Evolutionary conservation across 2,113 vertebrate species (phyloP), one percentile per base, ranked within the genome.

Genomic region (Megaptera novaeangliae): DNA sequence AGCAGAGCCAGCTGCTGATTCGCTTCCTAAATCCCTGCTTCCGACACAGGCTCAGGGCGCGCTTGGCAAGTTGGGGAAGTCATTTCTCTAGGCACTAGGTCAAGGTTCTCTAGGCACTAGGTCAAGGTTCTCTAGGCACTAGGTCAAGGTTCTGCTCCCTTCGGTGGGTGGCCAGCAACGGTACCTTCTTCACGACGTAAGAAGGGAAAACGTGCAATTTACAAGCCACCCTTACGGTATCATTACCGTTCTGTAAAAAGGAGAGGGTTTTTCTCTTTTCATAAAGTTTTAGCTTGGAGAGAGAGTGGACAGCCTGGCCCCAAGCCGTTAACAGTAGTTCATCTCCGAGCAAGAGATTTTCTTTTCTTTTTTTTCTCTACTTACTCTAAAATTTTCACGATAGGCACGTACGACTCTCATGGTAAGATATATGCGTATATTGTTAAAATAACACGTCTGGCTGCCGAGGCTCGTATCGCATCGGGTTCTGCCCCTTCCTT

Each of bases 141-240:
- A 34, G 21, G 29, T 44, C 14, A 9, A 11, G 12, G 31, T 21
- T 10, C 1, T 2, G 3, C n/a, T 21, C 6, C 0, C 14, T 20
- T 36, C 49, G 31, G 77, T 63, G 44, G 36, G 17, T 13, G 9
- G 17, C 13, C 10, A 74, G 4, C 68, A 49, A 1, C n/a, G 4
- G 5, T 1, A 0, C 57, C 23, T 57, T 68, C 82, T 17, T 27
- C 1, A 0, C 2, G 5, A 9, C 2, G 0, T 4, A 2, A 14
- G 25, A 13, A 36, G 52, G 18, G 44, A 49, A 57, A 36, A 5
- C 8, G 31, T 10, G 36, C 49, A 4, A 1, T 52, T 59, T 25
- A 41, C 20, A 25, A 27, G 44, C 44, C 55, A 4, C 29, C 0
- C 39, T 64, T 36, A 23, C 2, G 15, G 36, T 55, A 4, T 21